Evolutionary conservation across 2,888 invertebrate species (phyloP), one percentile per base, ranked within the genome.

Genomic region (Villa cingulata): DNA sequence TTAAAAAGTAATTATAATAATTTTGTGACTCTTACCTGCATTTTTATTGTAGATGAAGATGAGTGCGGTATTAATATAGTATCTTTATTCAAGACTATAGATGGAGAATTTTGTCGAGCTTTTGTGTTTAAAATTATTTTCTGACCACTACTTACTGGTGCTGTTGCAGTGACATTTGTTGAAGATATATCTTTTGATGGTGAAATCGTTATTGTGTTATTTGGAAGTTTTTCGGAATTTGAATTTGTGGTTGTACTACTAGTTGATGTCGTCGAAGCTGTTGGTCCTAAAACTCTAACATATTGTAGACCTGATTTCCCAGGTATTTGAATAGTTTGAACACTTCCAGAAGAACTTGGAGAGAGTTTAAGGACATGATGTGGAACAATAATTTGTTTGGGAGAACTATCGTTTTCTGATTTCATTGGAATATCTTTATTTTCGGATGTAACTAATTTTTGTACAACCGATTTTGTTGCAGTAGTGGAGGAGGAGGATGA

Each of bases 261-360:
- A n/a, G n/a, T n/a, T n/a, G n/a, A n/a, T n/a, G n/a, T n/a, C n/a
- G n/a, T n/a, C n/a, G n/a, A n/a, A 14, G 53, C 9, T 10, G 36
- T 43, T 3, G 54, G 34, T 14, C 64, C 74, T 17, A 81, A 71
- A 37, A 82, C 73, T 54, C 81, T 75, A n/a, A 83, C 78, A 61
- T 80, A 82, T 58, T 82, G 81, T 50, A 81, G 71, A 3, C 66
- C 65, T 50, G 56, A 46, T 45, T 71, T 65, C 34, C 66, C 65
- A 0, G 63, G 53, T 29, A 67, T 49, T 51, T 66, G 64, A 41
- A 68, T 59, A 1, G 67, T 56, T 48, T 66, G 66, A 27, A 66
- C 32, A 32, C 59, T 53, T 2, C 54, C 44, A 16, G 52, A 37
- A 4, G 50, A 44, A 16, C 39, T 50, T 6, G 56, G 52, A 12